Evolutionary conservation across 2,797 vertebrate species (phyloP), one percentile per base, ranked within the genome.

Genomic region (Parotocinclus haroldoi): DNA sequence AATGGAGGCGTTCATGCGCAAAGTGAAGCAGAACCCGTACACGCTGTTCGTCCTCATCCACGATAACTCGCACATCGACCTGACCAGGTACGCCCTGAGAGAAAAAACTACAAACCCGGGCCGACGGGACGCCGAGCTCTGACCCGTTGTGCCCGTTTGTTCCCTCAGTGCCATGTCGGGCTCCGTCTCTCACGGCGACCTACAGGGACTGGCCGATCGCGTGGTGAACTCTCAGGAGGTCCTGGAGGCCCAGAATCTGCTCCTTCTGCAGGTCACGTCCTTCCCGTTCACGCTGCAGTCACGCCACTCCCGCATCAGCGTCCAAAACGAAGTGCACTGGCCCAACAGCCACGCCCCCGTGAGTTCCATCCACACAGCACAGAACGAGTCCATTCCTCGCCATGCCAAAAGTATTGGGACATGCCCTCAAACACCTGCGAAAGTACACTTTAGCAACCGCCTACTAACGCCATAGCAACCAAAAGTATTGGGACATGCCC

Each of bases 251-350:
- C 87, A 94, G 82, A 99, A 99, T 85, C 92, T 99, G 78, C 88
- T 99, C 86, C 93, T 99, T 61, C 92, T 99, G 77, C 97, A 99
- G 88, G 96, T 99, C 85, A 96, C 95, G 91, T 96, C 94, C 83
- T 96, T 95, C 77, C 96, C 97, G 0, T 92, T 94, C 78, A 94
- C 95, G 3, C 89, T 98, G 76, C 96, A 99, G 90, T 97, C 94
- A 0, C 91, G 85, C 68, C 95, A 99, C 79, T 98, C 97, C 56
- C 92, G 94, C 77, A 94, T 99, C 88, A 94, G 89, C 80, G 76
- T 89, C 73, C 86, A 84, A 81, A 98, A 99, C 55, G 97, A 99
- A 74, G 94, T 99, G 9, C 95, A 98, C 68, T 99, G 97, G 45
- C 45, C 45, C 68, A 85, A 89, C 67, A 86, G 75, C 37, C 84